A percentile compares a stretch with the other conserved stretches of the same genome.
Evolutionary conservation across 2,113 vertebrate genomes (phyloP).

Genomic region (Harpagus bidentatus): DNA sequence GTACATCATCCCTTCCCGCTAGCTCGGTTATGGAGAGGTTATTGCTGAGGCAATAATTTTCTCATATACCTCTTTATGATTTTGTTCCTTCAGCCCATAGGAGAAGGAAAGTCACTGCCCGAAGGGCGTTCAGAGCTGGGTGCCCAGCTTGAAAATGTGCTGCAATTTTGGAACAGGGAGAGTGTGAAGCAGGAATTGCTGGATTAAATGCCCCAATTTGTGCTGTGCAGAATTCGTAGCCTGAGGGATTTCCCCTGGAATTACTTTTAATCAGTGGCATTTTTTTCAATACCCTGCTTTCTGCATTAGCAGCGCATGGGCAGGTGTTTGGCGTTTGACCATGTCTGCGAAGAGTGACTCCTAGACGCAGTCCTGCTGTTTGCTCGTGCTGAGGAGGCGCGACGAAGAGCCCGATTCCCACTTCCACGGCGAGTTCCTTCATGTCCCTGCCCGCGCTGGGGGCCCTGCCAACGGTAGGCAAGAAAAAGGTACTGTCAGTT

Average conservation of each 20-base stretch:
- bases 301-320: neutral
- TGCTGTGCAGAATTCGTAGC: neutral
- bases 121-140: neutral
- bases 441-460: fast-evolving
- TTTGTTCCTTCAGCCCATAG: neutral
- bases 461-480: neutral
- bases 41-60: neutral
- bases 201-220: neutral
- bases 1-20: neutral
- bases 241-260: neutral
- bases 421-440: neutral
- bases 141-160: neutral
- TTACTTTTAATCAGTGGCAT: neutral
- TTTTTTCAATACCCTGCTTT: neutral
- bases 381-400: fast-evolving
- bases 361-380: neutral
- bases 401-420: neutral
- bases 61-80: neutral
- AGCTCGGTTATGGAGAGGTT: neutral
- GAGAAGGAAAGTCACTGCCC: neutral
- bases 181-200: neutral
- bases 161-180: neutral
- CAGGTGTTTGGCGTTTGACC: neutral
- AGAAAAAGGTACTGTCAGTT: neutral
- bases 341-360: neutral